phyloP scores from a whole-genome alignment of 2,888 invertebrate species.

The Panorpa germanica region DNA sequence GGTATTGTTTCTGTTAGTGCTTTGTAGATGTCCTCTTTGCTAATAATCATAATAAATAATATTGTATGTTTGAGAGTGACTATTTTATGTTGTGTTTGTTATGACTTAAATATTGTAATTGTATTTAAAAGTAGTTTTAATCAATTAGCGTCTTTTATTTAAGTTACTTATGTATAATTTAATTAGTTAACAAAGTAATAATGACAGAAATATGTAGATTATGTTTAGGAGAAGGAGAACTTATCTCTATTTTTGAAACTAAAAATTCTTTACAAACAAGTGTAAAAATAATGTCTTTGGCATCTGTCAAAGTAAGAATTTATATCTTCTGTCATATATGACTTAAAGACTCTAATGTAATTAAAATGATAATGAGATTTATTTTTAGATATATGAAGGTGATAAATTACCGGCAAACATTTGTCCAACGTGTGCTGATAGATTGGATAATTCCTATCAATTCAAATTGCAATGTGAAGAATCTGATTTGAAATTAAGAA shows the following conservation, averaged over 20 bases:
- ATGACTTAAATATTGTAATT: too few relatives aligned
- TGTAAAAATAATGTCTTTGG: constrained; percentile 11
- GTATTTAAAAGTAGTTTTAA: too few relatives aligned
- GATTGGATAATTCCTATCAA: constrained; percentile 11
- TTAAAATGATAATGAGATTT: constrained; percentile 17
- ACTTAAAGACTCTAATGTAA: not conserved
- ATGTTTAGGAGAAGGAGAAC: constrained; percentile 9
- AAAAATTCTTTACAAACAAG: constrained; percentile 9
- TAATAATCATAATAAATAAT: too few relatives aligned
- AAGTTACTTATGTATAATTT: too few relatives aligned
- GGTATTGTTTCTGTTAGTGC: too few relatives aligned
- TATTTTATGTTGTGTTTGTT: too few relatives aligned
- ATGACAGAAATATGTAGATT: constrained; percentile 11
- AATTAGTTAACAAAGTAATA: too few relatives aligned
- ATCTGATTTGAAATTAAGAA: constrained; percentile 11
- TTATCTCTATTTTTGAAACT: constrained; percentile 10
- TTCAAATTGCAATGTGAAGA: constrained; percentile 12
- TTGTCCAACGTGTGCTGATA: constrained; percentile 10
- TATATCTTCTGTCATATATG: not conserved
- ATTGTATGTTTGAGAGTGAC: too few relatives aligned
- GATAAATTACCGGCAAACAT: constrained; percentile 12
- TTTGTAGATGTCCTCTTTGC: too few relatives aligned
- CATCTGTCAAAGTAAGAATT: constrained; percentile 10
- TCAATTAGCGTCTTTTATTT: too few relatives aligned
- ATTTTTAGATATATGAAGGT: constrained; percentile 11